Conservation (phyloP, 2,113 vertebrate species). For the Anolis carolinensis region DNA sequence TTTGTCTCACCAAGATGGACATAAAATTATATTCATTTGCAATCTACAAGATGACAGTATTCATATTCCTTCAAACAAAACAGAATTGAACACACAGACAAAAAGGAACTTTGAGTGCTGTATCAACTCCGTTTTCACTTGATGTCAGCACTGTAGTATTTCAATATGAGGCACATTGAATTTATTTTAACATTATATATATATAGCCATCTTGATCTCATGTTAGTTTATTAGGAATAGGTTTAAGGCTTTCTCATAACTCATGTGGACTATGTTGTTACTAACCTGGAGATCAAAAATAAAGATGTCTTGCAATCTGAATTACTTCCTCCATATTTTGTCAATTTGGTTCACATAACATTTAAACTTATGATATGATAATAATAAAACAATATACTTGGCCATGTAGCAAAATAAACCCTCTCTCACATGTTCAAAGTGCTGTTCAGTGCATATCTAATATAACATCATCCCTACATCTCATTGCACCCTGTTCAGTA, state of each 20-base stretch:
- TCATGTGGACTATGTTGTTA: neutral
- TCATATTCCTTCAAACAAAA: conserved; percentile 16
- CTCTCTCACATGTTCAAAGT: neutral
- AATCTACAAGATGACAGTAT: neutral
- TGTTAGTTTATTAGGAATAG: neutral
- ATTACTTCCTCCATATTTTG: neutral
- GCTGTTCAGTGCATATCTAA: neutral
- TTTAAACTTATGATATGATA: neutral
- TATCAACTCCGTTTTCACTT: neutral
- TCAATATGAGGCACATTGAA: neutral
- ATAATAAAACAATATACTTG: neutral
- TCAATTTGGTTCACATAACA: neutral
- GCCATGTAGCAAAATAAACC: neutral
- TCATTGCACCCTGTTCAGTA: neutral
- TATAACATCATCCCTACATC: neutral
- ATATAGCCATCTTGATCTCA: neutral
- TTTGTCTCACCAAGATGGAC: neutral
- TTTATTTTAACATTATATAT: neutral
- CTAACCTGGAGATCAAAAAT: neutral
- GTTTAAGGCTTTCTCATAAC: conserved; percentile 2
- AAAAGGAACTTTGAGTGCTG: neutral
- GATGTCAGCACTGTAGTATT: neutral
- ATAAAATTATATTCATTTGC: neutral
- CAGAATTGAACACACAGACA: neutral
- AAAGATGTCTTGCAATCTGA: neutral